phyloP scores from a whole-genome alignment of 2,113 vertebrate species.

The Sphyrna mokarran region DNA sequence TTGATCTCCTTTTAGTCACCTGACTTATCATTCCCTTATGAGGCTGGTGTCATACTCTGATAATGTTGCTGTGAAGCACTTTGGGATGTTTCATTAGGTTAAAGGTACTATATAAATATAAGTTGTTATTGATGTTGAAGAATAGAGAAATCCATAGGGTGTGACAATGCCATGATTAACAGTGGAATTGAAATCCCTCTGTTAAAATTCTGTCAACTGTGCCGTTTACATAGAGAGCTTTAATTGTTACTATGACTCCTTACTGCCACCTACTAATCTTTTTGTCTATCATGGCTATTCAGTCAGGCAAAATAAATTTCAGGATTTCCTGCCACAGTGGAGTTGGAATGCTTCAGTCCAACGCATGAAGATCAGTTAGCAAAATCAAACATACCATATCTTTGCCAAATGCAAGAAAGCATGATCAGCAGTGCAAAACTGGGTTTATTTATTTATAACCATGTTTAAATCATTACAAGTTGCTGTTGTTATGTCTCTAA shows the following conservation, averaged over 20 bases:
- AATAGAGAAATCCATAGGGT: not conserved
- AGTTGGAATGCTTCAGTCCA: not conserved
- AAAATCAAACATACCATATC: not conserved
- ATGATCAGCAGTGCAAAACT: not conserved
- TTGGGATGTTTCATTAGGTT: not conserved
- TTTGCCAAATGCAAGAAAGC: not conserved
- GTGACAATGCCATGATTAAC: not conserved
- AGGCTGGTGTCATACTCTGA: not conserved
- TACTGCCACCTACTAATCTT: not conserved
- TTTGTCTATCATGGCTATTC: not conserved
- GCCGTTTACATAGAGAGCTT: not conserved
- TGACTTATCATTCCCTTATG: not conserved
- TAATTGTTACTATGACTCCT: not conserved
- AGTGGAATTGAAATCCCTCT: not conserved
- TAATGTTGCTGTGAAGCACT: not conserved
- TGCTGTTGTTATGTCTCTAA: constrained; percentile 6
- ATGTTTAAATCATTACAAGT: not conserved
- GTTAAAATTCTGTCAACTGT: not conserved
- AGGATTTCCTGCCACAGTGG: not conserved
- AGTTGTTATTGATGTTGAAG: not conserved
- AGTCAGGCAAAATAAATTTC: not conserved
- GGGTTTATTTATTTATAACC: constrained; percentile 1
- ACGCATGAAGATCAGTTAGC: not conserved
- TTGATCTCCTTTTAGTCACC: not conserved
- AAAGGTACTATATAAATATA: not conserved